These are phyloP conservation scores for Capitella teleta DNA, from an alignment of 1,140 invertebrate genomes.

Conservation along the genomic window DNA sequence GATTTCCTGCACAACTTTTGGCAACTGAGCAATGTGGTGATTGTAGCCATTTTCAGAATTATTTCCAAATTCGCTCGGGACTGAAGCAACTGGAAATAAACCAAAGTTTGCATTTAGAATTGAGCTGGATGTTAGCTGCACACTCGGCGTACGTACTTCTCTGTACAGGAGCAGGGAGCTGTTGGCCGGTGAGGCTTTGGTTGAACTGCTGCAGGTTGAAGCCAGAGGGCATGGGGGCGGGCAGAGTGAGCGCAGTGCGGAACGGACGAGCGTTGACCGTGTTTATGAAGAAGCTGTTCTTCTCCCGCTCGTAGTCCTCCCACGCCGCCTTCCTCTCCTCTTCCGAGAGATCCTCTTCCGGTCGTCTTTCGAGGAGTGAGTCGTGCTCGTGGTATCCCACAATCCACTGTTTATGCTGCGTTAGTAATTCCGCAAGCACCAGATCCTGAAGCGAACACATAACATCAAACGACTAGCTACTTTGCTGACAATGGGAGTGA, in stretches of 20 bases:
- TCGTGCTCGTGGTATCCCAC: conserved; percentile 84
- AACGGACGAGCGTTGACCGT: neutral
- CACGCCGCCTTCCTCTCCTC: conserved; percentile 85
- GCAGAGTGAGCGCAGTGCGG: neutral
- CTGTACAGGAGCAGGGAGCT: neutral
- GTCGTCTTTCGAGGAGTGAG: conserved; percentile 80
- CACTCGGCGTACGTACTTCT: too few species aligned
- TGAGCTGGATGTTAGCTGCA: too few species aligned
- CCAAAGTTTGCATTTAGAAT: too few species aligned
- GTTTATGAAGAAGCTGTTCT: conserved; percentile 23
- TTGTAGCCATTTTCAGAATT: neutral
- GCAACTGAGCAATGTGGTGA: conserved; percentile 10
- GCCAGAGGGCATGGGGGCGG: neutral
- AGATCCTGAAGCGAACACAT: conserved; percentile 60
- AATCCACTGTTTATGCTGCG: conserved; percentile 57
- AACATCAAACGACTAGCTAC: too few species aligned
- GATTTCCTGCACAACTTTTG: conserved; percentile 8
- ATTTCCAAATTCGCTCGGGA: too few species aligned
- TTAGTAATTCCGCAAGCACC: conserved; percentile 71
- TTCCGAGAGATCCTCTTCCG: conserved; percentile 78
- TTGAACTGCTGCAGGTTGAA: neutral
- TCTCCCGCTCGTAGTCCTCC: conserved; percentile 56
- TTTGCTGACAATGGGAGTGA: too few species aligned
- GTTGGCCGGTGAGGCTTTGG: neutral
- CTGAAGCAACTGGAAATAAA: too few species aligned